Evolutionary conservation across 2,797 vertebrate species (phyloP), one percentile per base, ranked within the genome.

Genomic region (Selene dorsalis): DNA sequence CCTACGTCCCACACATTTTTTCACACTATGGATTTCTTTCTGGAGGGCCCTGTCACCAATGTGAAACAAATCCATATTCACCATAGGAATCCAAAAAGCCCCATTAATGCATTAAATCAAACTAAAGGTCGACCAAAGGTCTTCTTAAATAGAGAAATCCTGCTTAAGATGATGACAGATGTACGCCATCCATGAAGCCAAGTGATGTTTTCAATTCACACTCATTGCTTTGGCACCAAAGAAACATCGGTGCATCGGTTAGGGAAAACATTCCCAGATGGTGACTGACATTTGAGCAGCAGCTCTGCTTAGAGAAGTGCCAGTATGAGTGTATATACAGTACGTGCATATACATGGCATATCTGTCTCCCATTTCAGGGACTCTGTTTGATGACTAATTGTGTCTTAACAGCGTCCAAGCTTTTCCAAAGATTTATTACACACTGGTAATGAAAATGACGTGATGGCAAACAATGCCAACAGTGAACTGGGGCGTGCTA

Each of bases 1-100:
- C 18, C 65, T 22, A 58, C 58, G 35, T 67, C 69, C 53, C 17
- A 57, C 69, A 58, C 20, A 32, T 68, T 55, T 69, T 58, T 32
- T 38, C 50, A 56, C 56, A 47, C 22, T 4, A 4, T 22, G 20
- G 26, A 35, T 53, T 53, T 63, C n/a, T 20, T 75, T 45, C 28
- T 53, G 14, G 4, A 70, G 3, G 59, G 32, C 16, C 9, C 28
- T 13, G 6, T 74, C 18, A 14, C 17, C 50, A 43, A 73, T 69
- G 56, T 69, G 55, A 16, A 43, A 64, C n/a, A 24, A 11, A 22
- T 68, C 41, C 59, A 73, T 14, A 18, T 47, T 77, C 3, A 32
- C 28, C 24, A n/a, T 41, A 58, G 8, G 4, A 45, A 48, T 76
- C 18, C 13, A 28, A 53, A 74, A 74, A 32, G 12, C 10, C 55